phyloP scores from a whole-genome alignment of 2,113 vertebrate genomes.

The Paralichthys olivaceus region DNA sequence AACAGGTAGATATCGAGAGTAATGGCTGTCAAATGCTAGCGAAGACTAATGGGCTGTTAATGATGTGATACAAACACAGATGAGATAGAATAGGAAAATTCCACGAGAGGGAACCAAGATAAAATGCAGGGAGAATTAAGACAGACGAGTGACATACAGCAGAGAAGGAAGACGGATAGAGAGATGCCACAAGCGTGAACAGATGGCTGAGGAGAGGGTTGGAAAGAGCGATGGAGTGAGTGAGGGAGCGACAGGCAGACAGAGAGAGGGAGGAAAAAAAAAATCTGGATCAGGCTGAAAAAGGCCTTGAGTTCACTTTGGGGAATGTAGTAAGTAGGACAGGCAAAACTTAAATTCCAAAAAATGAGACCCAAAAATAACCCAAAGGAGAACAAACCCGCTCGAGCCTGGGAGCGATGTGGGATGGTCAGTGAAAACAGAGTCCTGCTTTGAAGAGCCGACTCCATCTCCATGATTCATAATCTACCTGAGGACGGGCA shows the following conservation, averaged over 20 bases:
- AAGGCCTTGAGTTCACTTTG: slow-evolving; percentile 75
- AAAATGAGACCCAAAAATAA: slow-evolving; percentile 70
- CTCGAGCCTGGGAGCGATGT: slow-evolving; percentile 38
- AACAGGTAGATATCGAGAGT: not conserved
- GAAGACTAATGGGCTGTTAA: not conserved
- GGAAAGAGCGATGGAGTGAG: slow-evolving; percentile 29
- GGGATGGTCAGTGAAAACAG: slow-evolving; percentile 57
- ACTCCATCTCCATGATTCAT: slow-evolving; percentile 30
- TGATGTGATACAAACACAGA: slow-evolving; percentile 1
- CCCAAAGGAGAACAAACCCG: slow-evolving; percentile 58
- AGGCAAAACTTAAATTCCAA: slow-evolving; percentile 70
- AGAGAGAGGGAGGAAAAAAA: slow-evolving; percentile 6
- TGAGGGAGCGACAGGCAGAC: slow-evolving; percentile 5
- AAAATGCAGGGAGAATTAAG: slow-evolving; percentile 30
- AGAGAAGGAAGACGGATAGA: slow-evolving; percentile 53
- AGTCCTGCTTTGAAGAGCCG: not conserved
- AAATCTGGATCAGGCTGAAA: slow-evolving; percentile 78
- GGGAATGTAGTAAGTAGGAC: slow-evolving; percentile 78
- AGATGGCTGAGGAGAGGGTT: slow-evolving; percentile 66
- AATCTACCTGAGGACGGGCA: slow-evolving; percentile 51
- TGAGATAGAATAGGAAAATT: slow-evolving; percentile 16
- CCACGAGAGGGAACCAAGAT: slow-evolving; percentile 16
- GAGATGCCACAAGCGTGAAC: slow-evolving; percentile 72
- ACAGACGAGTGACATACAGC: not conserved
- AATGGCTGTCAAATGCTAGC: slow-evolving; percentile 1